A percentile compares a stretch with the other conserved stretches of the same genome.
These are phyloP conservation scores for Caloenas nicobarica DNA, from an alignment of 2,113 vertebrate species.

Conservation along the genomic window DNA sequence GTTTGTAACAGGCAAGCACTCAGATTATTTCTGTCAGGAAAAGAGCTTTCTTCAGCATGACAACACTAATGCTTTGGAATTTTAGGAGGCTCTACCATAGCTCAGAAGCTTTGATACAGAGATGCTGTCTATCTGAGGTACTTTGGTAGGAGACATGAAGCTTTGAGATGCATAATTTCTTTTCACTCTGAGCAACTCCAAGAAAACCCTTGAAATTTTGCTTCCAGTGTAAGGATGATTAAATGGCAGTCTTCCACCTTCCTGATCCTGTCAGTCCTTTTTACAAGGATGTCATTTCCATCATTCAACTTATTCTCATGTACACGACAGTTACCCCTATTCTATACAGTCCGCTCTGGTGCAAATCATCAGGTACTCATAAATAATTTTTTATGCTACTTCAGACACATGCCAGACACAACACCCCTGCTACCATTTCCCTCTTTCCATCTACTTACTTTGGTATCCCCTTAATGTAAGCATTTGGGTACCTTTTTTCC, in stretches of 20 bases:
- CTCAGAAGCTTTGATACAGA: not conserved
- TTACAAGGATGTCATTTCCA: not conserved
- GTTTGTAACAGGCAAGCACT: not conserved
- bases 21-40: not conserved
- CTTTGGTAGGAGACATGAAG: not conserved
- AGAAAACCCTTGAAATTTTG: not conserved
- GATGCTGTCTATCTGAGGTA: not conserved
- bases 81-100: not conserved
- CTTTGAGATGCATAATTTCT: not conserved
- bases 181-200: not conserved
- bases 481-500: accelerated
- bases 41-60: not conserved
- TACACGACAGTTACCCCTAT: not conserved
- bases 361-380: not conserved
- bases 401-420: not conserved
- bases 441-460: not conserved
- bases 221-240: not conserved
- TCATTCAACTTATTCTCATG: not conserved
- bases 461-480: not conserved
- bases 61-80: not conserved
- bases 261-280: not conserved
- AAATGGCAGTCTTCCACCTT: not conserved
- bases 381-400: not conserved
- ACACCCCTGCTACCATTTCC: not conserved
- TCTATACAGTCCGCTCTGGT: not conserved